phyloP scores from a whole-genome alignment of 1,140 invertebrate genomes.

The Triops longicaudatus region DNA sequence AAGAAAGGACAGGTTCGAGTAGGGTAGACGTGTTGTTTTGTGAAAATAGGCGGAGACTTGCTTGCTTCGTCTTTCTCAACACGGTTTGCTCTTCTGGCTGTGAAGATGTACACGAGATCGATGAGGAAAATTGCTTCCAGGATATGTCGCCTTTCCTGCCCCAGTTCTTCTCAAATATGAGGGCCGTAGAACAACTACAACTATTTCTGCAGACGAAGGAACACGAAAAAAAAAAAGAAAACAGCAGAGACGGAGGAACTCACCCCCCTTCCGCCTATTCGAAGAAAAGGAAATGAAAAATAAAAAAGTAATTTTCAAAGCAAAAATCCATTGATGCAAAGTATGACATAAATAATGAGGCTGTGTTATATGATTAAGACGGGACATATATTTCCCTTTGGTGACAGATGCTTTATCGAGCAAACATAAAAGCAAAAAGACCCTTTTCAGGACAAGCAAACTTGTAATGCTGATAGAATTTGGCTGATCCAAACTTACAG shows the following conservation, averaged over 20 bases:
- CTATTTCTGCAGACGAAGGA: neutral
- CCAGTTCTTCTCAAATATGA: neutral
- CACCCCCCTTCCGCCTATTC: neutral
- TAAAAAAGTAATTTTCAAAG: too few relatives aligned
- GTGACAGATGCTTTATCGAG: neutral
- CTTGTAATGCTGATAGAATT: neutral
- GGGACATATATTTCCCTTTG: neutral
- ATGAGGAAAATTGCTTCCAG: constrained; percentile 1
- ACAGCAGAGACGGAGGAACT: neutral
- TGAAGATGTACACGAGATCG: constrained; percentile 14
- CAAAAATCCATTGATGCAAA: neutral
- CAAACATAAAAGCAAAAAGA: neutral
- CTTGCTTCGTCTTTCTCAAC: neutral
- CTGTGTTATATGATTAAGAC: neutral
- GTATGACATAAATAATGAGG: neutral
- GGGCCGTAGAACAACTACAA: neutral
- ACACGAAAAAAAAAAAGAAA: neutral
- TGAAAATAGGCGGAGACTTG: neutral
- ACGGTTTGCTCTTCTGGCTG: neutral
- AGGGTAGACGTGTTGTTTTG: neutral
- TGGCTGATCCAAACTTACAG: neutral
- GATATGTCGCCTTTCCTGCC: constrained; percentile 12
- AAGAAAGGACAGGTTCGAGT: neutral
- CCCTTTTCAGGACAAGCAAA: neutral
- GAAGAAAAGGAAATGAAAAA: too few relatives aligned